Percentiles rank a stretch among this genome's conserved stretches.
Evolutionary conservation across 2,797 vertebrate genomes (phyloP).

Genomic region (Epinephelus awoara): DNA sequence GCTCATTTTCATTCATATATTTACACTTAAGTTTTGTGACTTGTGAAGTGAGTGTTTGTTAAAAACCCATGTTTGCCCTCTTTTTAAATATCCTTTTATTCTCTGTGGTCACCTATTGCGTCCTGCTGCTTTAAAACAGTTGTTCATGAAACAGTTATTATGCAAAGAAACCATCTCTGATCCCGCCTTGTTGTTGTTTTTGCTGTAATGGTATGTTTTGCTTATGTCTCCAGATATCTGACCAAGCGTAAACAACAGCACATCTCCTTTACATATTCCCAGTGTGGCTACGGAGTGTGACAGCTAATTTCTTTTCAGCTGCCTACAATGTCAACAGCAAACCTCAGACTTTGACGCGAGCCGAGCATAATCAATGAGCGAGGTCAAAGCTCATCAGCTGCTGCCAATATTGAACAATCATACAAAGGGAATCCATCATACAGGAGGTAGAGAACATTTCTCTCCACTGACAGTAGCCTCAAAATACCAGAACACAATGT

Average conservation of each 20-base stretch:
- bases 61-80: not conserved
- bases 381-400: conserved; percentile 8
- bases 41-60: not conserved
- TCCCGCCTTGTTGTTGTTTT: not conserved
- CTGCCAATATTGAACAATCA: conserved; percentile 19
- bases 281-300: conserved; percentile 1
- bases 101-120: not conserved
- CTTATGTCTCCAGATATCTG: not conserved
- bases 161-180: not conserved
- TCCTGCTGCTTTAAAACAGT: conserved; percentile 3
- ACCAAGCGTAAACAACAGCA: not conserved
- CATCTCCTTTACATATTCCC: not conserved
- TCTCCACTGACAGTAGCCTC: not conserved
- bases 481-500: not conserved
- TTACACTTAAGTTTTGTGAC: not conserved
- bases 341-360: conserved; percentile 5
- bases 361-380: conserved; percentile 2
- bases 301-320: conserved; percentile 20
- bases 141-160: not conserved
- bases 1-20: not conserved
- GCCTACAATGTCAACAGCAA: not conserved
- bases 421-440: not conserved
- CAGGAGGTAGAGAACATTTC: not conserved
- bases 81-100: not conserved
- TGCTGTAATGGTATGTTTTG: not conserved